Base-by-base conservation (phyloP, 2,888 invertebrate genomes). In the Deilephila porcellus region DNA sequence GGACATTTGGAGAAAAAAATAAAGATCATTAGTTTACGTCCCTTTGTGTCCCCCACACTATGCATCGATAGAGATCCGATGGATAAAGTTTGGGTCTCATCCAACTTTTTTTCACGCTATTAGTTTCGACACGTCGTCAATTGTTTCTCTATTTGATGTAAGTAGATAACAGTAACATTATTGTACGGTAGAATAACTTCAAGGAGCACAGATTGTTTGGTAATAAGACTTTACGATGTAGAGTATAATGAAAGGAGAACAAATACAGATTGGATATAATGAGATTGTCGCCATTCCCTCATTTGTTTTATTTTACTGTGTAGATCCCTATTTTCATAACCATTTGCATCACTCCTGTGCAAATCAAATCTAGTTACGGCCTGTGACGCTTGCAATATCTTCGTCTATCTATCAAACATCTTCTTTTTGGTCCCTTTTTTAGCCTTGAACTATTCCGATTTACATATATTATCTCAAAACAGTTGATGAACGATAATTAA, bases 1-100 rank as follows among this genome's bases (percentile, higher is more conserved):
- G 76, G 80, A 79, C 76, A 75, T 78, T 79, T 79, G 56, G 73
- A 71, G 79, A 80, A 80, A 86, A 86, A 83, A 81, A 78, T 74
- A 74, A 73, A 72, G 78, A 77, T 80, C 84, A 84, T 85, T 86
- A 81, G 79, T 75, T 77, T 74, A 78, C 77, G 78, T 75, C 56
- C 75, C 71, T 70, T 79, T 71, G 71, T 76, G 78, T 74, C 76
- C 78, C 77, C 67, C 29, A 34, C 34, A 25, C 56, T 34, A 67
- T 29, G 67, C 52, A 67, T 67, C 67, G 67, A 67, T 67, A 45
- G 67, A 25, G 45, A 67, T 67, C 67, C 52, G 67, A 52, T 67
- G 56, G 56, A 52, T 25, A 17, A 17, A 67, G 67, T 67, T 67
- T 78, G 80, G 80, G 76, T 74, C 71, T 56, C 73, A 74, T 79